Percentiles rank a stretch among this genome's conserved stretches.
These are phyloP conservation scores for Blomia tropicalis DNA, from an alignment of 2,888 invertebrate species.

Conservation along the genomic window DNA sequence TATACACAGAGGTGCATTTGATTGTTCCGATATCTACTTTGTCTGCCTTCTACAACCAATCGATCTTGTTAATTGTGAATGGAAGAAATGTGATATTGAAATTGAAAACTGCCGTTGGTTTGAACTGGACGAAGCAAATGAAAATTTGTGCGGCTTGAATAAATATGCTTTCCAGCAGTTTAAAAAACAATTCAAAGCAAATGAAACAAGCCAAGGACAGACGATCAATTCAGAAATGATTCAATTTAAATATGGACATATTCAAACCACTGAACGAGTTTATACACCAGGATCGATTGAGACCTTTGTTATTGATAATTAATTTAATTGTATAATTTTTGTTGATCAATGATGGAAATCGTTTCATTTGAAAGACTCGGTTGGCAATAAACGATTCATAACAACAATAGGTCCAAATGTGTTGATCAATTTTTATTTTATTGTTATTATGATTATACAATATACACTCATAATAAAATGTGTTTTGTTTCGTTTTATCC, in stretches of 20 bases:
- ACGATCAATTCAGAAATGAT: slow-evolving; percentile 3
- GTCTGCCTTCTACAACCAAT: slow-evolving; percentile 53
- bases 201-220: background rate
- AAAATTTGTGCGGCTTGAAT: slow-evolving; percentile 22
- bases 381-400: no score
- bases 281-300: background rate
- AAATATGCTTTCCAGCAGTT: slow-evolving; percentile 20
- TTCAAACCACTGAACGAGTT: slow-evolving; percentile 4
- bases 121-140: slow-evolving; percentile 32
- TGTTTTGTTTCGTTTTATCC: background rate
- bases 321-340: background rate
- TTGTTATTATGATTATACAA: no score
- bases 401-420: no score
- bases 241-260: slow-evolving; percentile 1
- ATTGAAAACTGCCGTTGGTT: slow-evolving; percentile 66
- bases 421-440: no score
- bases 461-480: background rate
- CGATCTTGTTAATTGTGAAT: slow-evolving; percentile 36
- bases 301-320: background rate
- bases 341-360: no score
- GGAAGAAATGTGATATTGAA: slow-evolving; percentile 56
- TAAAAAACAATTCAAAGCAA: background rate
- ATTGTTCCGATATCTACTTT: slow-evolving; percentile 70
- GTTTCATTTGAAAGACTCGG: no score
- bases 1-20: slow-evolving; percentile 55